Percentiles rank a stretch among this genome's conserved stretches.
phyloP scores from a whole-genome alignment of 2,888 invertebrate species.

The Eueremaeus valkanovi region DNA sequence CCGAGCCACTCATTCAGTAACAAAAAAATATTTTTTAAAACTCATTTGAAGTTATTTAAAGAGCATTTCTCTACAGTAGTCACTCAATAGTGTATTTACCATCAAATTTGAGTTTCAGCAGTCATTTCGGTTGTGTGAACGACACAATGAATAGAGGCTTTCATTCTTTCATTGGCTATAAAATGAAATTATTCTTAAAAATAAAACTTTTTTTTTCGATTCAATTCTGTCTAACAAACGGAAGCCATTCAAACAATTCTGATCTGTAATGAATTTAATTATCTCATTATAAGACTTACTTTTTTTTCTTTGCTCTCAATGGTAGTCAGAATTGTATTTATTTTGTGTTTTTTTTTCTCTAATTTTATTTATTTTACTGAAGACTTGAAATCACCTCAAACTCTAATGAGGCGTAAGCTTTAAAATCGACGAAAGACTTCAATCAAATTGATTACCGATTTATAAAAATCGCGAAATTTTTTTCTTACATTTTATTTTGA shows the following conservation, averaged over 20 bases:
- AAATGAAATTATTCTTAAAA: background rate
- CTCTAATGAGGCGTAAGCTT: background rate
- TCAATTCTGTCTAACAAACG: too few species aligned
- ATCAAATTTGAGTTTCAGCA: constrained; percentile 23
- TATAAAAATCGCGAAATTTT: too few species aligned
- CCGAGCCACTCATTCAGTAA: background rate
- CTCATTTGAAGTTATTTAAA: too few species aligned
- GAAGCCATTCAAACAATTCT: background rate
- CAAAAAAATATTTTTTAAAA: background rate
- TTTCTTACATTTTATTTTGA: too few species aligned
- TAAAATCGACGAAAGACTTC: background rate
- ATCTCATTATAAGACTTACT: background rate
- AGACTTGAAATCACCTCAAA: too few species aligned
- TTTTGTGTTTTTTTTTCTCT: too few species aligned
- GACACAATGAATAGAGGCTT: constrained; percentile 12
- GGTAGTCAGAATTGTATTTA: too few species aligned
- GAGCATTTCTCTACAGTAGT: too few species aligned
- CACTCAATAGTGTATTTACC: background rate
- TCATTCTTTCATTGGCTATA: background rate
- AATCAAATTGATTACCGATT: background rate
- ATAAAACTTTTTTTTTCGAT: background rate
- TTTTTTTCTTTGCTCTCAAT: background rate
- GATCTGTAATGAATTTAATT: background rate
- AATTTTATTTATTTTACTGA: background rate
- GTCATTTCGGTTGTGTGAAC: background rate